Conservation (phyloP, 1,140 invertebrate species). For the Monochamus saltuarius region DNA sequence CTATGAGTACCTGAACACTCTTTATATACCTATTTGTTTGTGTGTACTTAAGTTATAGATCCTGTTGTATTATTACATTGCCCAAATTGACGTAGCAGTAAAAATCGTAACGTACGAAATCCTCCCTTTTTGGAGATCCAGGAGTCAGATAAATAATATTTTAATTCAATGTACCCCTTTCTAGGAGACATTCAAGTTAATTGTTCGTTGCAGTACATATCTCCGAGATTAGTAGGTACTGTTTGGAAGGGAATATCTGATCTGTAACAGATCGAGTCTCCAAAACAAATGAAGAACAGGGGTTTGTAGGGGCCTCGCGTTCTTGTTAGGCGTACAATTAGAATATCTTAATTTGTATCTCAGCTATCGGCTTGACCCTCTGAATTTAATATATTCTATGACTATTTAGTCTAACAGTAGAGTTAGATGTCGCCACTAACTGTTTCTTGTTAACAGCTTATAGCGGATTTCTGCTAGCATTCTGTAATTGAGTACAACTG, state of each 20-base stretch:
- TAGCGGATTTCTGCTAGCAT: too few relatives aligned
- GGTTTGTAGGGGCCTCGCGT: slow-evolving; percentile 24
- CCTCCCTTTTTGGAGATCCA: too few relatives aligned
- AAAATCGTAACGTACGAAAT: too few relatives aligned
- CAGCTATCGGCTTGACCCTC: slow-evolving; percentile 42
- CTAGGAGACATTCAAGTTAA: too few relatives aligned
- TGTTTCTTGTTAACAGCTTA: background rate
- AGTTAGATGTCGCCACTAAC: slow-evolving; percentile 24
- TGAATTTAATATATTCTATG: slow-evolving; percentile 36
- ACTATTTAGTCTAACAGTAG: slow-evolving; percentile 39
- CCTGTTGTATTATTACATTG: too few relatives aligned
- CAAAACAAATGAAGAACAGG: slow-evolving; percentile 17
- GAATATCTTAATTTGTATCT: slow-evolving; percentile 50
- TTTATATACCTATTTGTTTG: too few relatives aligned
- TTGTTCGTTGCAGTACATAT: slow-evolving; percentile 2
- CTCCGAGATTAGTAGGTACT: slow-evolving; percentile 7
- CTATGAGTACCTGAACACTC: too few relatives aligned
- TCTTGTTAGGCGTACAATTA: slow-evolving; percentile 42
- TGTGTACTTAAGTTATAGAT: too few relatives aligned
- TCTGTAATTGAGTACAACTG: too few relatives aligned
- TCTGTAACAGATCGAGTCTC: slow-evolving; percentile 7
- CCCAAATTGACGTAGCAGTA: too few relatives aligned
- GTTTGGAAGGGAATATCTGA: slow-evolving; percentile 4
- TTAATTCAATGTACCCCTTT: too few relatives aligned
- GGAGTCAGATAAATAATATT: too few relatives aligned